phyloP scores from a whole-genome alignment of 2,113 vertebrate genomes.

The Craseonycteris thonglongyai region DNA sequence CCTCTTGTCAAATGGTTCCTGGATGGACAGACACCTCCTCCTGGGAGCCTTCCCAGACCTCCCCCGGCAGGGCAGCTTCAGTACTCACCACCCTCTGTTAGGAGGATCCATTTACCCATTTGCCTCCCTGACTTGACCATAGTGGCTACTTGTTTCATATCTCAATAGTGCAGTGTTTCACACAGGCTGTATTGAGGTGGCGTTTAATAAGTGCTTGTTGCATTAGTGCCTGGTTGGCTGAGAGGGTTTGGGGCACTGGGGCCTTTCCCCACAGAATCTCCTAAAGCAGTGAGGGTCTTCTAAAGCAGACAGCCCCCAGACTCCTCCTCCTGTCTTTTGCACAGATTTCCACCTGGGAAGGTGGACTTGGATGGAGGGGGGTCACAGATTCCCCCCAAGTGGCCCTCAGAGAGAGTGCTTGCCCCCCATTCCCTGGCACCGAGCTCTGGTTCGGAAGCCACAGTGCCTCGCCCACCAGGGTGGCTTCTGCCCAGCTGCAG shows the following conservation, averaged over 20 bases:
- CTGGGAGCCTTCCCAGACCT: not conserved
- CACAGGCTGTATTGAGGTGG: not conserved
- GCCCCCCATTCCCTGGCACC: not conserved
- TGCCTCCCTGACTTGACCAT: not conserved
- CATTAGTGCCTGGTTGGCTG: not conserved
- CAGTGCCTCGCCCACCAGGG: rapidly evolving
- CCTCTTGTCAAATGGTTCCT: not conserved
- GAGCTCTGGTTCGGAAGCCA: not conserved
- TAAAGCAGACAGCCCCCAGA: not conserved
- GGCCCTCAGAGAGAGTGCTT: not conserved
- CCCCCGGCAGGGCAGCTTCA: not conserved
- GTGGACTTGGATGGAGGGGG: not conserved
- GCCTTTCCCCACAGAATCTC: not conserved
- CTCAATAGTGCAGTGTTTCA: not conserved
- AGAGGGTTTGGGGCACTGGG: not conserved
- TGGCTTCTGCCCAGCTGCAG: not conserved
- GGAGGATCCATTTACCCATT: not conserved
- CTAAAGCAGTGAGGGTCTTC: not conserved
- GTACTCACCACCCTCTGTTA: not conserved
- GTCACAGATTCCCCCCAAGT: not conserved
- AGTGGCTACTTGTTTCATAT: not conserved
- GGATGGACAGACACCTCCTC: not conserved
- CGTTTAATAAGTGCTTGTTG: not conserved
- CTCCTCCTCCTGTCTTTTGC: not conserved
- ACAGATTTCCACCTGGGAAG: not conserved